Base-by-base conservation (phyloP, 1,140 invertebrate species). In the Drosophila serrata region DNA sequence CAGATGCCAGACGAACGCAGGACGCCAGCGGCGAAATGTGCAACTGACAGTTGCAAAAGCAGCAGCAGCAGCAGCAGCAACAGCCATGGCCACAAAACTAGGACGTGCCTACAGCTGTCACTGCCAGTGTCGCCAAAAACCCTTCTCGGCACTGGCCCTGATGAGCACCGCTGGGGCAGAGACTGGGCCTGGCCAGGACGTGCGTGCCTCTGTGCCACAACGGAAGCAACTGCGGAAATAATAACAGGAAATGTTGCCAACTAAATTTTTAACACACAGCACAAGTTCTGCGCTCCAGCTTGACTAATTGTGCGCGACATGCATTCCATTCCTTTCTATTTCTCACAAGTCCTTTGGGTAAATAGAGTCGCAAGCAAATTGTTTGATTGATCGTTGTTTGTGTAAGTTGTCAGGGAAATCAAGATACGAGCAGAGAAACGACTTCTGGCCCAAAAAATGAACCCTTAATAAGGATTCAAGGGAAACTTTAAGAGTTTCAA, bases 221-320 rank as follows among this genome's bases (percentile, higher is more conserved):
- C 78, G 85, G 81, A 88, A 88, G 65, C 51, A 42, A 63, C 74
- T 72, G 29, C 86, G 85, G 85, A 90, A 90, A 90, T 85, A 79
- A 79, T 75, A 90, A 84, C 81, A 87, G 85, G 85, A 88, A 87
- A 87, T 76, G 84, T 88, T 87, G 55, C 69, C 79, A 88, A 60
- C 80, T 88, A 80, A 79, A 80, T 81, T 84, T 80, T 84, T 77
- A 82, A 82, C 82, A 75, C 75, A 70, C 63, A 68, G 42, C 63
- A 58, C 35, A 72, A 59, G 11, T 49, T 78, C 51, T 45, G 46
- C 58, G 40, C n/a, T 45, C 56, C 64, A 60, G 76, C 49, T 65
- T 77, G 57, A 81, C 80, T 87, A 87, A 87, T 87, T 87, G 79
- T 61, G 57, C 62, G 45, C 56, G 75, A 76, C 76, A 79, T 85